These are phyloP conservation scores for Nephrotoma flavescens DNA, from an alignment of 2,888 invertebrate genomes.

Conservation along the genomic window DNA sequence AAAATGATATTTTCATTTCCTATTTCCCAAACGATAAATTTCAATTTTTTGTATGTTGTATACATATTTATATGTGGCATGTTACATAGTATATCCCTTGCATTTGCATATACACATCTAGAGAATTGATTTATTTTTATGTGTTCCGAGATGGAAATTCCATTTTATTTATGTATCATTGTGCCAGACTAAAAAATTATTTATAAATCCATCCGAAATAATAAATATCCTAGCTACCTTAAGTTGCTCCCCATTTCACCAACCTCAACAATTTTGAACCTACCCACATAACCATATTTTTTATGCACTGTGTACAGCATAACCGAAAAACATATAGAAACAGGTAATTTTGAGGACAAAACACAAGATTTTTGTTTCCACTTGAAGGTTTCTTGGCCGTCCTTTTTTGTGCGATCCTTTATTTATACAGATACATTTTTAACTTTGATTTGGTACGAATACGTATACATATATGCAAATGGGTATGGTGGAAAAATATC, in stretches of 20 bases:
- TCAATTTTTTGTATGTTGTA: neutral
- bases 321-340: neutral
- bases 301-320: neutral
- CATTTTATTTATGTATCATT: neutral
- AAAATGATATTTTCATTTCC: neutral
- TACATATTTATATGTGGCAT: neutral
- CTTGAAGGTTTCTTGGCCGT: neutral
- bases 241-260: neutral
- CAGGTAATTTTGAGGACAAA: neutral
- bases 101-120: neutral
- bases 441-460: neutral
- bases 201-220: neutral
- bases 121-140: neutral
- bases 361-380: neutral
- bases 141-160: neutral
- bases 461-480: neutral
- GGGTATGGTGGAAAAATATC: neutral
- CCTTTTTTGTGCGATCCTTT: neutral
- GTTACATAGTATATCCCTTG: neutral
- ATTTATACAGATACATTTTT: neutral
- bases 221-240: neutral
- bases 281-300: neutral
- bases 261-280: neutral
- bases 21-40: neutral
- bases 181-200: neutral